Conservation (phyloP, 2,888 invertebrate species). For the Aradus depressus region DNA sequence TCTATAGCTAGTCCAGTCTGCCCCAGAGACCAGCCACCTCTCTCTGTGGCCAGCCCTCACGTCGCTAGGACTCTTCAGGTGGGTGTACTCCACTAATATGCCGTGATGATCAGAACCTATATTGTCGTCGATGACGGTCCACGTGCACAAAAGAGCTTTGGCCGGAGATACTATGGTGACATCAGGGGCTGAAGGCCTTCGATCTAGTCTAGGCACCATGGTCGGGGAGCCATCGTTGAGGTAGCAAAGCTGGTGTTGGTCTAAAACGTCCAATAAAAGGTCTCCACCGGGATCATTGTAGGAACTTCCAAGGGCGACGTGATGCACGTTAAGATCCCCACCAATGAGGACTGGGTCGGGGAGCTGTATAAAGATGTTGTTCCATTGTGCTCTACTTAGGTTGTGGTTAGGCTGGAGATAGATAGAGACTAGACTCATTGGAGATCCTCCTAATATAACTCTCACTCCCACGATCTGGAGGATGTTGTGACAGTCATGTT, state of each 20-base stretch:
- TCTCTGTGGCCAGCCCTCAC: neutral
- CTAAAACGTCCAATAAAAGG: neutral
- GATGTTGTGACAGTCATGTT: too few relatives aligned
- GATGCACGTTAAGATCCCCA: conserved; percentile 11
- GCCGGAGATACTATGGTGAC: neutral
- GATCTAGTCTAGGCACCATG: neutral
- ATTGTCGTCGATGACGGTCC: neutral
- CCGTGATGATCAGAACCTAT: conserved; percentile 10
- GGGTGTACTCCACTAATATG: neutral
- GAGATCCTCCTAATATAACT: neutral
- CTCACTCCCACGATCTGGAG: too few relatives aligned
- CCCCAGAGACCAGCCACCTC: neutral
- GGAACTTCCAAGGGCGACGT: neutral
- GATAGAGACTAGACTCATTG: too few relatives aligned
- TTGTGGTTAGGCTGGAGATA: too few relatives aligned
- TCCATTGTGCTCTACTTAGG: too few relatives aligned
- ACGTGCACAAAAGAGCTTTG: too few relatives aligned
- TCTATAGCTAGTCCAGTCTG: neutral
- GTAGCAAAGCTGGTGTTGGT: neutral
- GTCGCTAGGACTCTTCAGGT: neutral
- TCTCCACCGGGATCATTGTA: neutral
- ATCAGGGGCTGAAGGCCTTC: conserved; percentile 2
- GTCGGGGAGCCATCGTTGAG: too few relatives aligned
- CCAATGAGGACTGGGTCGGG: too few relatives aligned
- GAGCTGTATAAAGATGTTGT: too few relatives aligned